Base-by-base conservation (phyloP, 2,797 vertebrate genomes). In the Hylomyscus alleni region DNA sequence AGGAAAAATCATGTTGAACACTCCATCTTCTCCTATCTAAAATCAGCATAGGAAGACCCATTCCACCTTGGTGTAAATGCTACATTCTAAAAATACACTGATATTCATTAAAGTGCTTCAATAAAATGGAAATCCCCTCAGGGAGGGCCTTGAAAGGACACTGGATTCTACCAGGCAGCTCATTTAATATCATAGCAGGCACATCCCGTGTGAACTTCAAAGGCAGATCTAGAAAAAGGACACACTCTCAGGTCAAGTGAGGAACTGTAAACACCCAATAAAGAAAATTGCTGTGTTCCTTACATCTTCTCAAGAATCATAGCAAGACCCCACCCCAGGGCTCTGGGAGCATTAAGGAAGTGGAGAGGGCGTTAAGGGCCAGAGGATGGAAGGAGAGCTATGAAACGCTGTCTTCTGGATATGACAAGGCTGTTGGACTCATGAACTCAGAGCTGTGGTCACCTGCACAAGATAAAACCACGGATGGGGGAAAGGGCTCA, bases 171-270 rank as follows among this genome's bases (percentile, higher is more conserved):
- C 22, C 3, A 73, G 77, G 29, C 73, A 91, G 54, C 6, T 50
- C 15, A 26, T 44, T 52, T 81, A 86, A 50, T 22, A 73, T 31
- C 56, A 44, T 6, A 9, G 17, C 50, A 24, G 60, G 58, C 82
- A 50, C 62, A 58, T 52, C n/a, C 47, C 0, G 0, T 11, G 3
- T 54, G 73, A 89, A 83, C 54, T 50, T 56, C 40, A 60, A 73
- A n/a, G 34, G 40, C 89, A 85, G 65, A 54, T 78, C 78, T 54
- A 88, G 73, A 92, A 89, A 85, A 58, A 15, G 37, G 60, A 89
- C 47, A 77, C 44, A 9, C 14, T 50, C 14, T 13, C 4, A 72
- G 52, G 65, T 15, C 22, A 17, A 73, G 14, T 54, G 34, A 72
- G 24, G 13, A 5, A 29, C 62, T 77, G 4, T 37, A 60, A 85